phyloP scores from a whole-genome alignment of 2,797 vertebrate genomes.

The Scomberomorus guttatus region DNA sequence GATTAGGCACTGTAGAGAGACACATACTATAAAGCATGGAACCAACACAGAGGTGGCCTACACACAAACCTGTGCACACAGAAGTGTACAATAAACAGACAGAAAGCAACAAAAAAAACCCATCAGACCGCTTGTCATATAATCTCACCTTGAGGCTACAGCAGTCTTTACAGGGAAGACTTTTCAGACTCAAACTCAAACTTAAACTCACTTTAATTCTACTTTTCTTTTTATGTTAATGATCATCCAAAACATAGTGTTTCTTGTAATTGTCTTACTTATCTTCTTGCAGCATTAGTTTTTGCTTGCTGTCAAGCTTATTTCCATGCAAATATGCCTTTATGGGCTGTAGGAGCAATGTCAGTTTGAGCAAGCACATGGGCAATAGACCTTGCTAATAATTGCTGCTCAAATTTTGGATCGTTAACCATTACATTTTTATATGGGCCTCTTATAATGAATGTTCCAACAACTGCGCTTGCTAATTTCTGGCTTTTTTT shows the following conservation, averaged over 20 bases:
- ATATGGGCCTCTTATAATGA: neutral
- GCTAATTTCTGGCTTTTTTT: conserved; percentile 1
- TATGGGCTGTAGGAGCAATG: neutral
- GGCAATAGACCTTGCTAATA: conserved; percentile 5
- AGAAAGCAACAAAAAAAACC: neutral
- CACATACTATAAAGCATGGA: neutral
- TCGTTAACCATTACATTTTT: neutral
- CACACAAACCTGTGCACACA: neutral
- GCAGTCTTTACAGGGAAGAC: neutral
- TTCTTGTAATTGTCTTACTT: neutral
- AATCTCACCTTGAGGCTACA: conserved; percentile 20
- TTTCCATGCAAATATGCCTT: neutral
- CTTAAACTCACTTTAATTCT: neutral
- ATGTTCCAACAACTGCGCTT: conserved; percentile 1
- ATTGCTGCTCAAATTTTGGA: conserved; percentile 1
- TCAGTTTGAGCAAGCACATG: neutral
- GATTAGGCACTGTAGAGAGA: conserved; percentile 9
- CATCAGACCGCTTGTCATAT: neutral
- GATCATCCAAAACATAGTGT: neutral
- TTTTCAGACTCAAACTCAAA: neutral
- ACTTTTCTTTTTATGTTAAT: neutral
- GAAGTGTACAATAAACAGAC: neutral
- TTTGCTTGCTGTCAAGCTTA: neutral
- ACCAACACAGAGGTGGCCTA: neutral
- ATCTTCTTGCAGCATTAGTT: neutral